Base-by-base conservation (phyloP, 2,797 vertebrate species). In the Amazona ochrocephala region DNA sequence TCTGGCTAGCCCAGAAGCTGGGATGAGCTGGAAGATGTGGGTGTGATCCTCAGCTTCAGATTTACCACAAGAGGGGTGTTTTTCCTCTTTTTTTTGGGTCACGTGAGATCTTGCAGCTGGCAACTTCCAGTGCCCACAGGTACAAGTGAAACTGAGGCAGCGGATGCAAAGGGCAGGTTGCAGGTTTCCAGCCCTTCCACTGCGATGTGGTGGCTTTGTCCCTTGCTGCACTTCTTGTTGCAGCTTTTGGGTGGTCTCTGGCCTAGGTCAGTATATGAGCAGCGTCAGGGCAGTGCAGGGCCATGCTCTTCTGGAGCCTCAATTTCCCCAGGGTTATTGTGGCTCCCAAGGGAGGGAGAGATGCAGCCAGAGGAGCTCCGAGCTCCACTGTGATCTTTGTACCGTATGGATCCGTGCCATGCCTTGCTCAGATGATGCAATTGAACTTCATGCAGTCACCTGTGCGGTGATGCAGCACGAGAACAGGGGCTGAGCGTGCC, bases 81-180 rank as follows among this genome's bases (percentile, higher is more conserved):
- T 70, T 60, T 29, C 27, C 51, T 67, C 20, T 47, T 47, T 47
- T 47, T 47, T 61, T 23, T 2, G 10, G 8, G 8, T 29, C 23
- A 4, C 0, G 0, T 23, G 51, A 67, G 73, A 8, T 47, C 70
- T 32, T 1, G 0, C 3, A 5, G 18, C 10, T n/a, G 7, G 7
- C 22, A 56, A 3, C 37, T 67, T 41, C 65, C n/a, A 45, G 24
- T 50, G 37, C 48, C 47, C 1, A 2, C 16, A 44, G 44, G 41
- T 27, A 37, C 10, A 26, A 62, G 11, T 29, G 75, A 70, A 85
- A 61, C 22, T 3, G 62, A 19, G 26, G 5, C 0, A 1, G 13
- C 3, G 30, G 47, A 12, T 37, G 2, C 24, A 71, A 60, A 48
- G 17, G 30, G 17, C 13, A 27, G 41, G 6, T 5, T 2, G 2